Percentiles rank a stretch among this genome's conserved stretches.
Evolutionary conservation across 2,113 vertebrate genomes (phyloP).

Genomic region (Erythrocebus patas): DNA sequence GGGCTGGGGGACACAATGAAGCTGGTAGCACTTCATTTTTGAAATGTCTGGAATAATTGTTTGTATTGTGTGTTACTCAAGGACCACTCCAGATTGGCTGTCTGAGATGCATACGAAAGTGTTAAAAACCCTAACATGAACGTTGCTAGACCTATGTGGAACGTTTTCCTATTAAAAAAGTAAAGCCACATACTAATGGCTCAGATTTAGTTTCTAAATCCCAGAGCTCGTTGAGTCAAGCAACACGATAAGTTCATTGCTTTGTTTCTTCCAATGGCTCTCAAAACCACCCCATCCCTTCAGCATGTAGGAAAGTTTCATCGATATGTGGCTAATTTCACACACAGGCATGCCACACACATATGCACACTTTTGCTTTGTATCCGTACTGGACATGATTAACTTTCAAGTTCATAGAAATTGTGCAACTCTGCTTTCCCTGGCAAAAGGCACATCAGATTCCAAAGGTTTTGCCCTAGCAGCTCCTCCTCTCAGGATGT

Average conservation of each 20-base stretch:
- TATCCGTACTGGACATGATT: neutral
- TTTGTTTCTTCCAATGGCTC: neutral
- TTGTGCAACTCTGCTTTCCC: neutral
- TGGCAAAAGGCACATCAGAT: neutral
- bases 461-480: neutral
- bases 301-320: neutral
- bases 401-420: constrained; percentile 1
- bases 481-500: neutral
- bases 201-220: constrained; percentile 29
- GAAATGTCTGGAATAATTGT: constrained; percentile 77
- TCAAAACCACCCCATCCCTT: neutral
- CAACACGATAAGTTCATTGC: constrained; percentile 58
- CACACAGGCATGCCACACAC: neutral
- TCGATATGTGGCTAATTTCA: neutral
- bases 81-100: constrained; percentile 48
- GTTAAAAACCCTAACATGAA: constrained; percentile 43
- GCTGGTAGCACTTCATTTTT: constrained; percentile 80
- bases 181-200: constrained; percentile 48
- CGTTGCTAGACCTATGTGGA: constrained; percentile 2
- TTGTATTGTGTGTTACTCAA: constrained; percentile 69
- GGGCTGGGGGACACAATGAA: constrained; percentile 72
- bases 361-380: neutral
- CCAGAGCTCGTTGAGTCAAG: constrained; percentile 37
- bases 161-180: constrained; percentile 62
- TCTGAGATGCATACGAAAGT: constrained; percentile 72